A percentile compares a stretch with the other conserved stretches of the same genome.
Conservation (phyloP, 2,113 vertebrate species). For the Oriolus oriolus region DNA sequence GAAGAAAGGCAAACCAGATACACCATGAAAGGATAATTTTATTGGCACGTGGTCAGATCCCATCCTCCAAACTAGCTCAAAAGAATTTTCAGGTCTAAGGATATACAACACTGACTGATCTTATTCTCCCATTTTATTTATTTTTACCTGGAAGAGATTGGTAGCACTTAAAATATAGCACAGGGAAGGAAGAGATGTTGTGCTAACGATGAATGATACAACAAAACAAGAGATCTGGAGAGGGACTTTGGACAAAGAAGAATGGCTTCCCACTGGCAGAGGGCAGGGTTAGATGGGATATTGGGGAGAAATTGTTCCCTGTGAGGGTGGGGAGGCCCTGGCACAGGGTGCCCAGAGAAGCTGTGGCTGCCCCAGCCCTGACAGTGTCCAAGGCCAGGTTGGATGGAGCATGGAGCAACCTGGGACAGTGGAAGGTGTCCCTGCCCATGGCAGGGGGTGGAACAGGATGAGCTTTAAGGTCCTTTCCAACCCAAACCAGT, state of each 20-base stretch:
- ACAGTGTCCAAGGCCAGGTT: not conserved
- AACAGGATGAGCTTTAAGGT: not conserved
- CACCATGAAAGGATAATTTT: not conserved
- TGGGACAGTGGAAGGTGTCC: accelerated
- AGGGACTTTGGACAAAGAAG: not conserved
- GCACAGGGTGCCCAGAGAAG: not conserved
- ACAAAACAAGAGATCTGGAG: not conserved
- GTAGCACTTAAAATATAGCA: not conserved
- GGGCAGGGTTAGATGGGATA: not conserved
- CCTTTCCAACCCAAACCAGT: not conserved
- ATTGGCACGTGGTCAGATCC: not conserved
- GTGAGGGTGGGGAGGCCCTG: not conserved
- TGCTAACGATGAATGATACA: not conserved
- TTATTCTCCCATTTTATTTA: not conserved
- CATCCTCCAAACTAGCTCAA: not conserved
- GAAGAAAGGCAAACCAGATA: not conserved
- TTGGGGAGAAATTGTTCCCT: accelerated
- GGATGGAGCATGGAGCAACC: accelerated
- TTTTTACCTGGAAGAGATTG: not conserved
- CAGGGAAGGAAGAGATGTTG: not conserved
- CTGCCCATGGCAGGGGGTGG: not conserved
- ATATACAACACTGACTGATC: not conserved
- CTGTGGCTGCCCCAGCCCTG: not conserved
- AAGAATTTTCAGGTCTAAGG: not conserved
- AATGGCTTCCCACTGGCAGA: not conserved